These are phyloP conservation scores for Sarcophilus harrisii DNA, from an alignment of 2,797 vertebrate genomes.

Conservation along the genomic window DNA sequence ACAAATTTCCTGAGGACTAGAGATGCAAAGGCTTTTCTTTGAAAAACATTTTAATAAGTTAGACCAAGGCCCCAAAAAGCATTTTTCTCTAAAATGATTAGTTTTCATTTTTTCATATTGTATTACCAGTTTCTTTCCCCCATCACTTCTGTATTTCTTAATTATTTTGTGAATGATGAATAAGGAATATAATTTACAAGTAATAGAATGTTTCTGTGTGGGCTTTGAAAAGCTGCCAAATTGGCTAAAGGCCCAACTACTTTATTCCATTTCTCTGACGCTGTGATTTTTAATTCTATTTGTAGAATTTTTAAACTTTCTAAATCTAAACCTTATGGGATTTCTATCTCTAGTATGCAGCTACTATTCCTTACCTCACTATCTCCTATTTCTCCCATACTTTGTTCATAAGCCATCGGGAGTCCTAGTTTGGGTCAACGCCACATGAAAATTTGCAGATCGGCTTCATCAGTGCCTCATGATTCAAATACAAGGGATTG, in stretches of 20 bases:
- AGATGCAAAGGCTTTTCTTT: not conserved
- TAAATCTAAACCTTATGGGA: slow-evolving; percentile 50
- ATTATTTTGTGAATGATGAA: slow-evolving; percentile 2
- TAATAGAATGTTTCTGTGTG: not conserved
- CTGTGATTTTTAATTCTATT: slow-evolving; percentile 62
- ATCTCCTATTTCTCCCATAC: not conserved
- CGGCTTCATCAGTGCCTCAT: slow-evolving; percentile 69
- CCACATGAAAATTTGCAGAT: slow-evolving; percentile 70
- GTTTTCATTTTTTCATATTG: not conserved
- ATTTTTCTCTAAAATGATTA: not conserved
- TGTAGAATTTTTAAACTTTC: slow-evolving; percentile 57
- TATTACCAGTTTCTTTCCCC: not conserved
- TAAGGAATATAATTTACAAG: not conserved
- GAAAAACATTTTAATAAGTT: not conserved
- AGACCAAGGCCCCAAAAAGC: not conserved
- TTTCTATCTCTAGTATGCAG: slow-evolving; percentile 41
- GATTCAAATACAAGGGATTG: slow-evolving; percentile 69
- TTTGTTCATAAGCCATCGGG: slow-evolving; percentile 56
- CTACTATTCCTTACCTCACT: slow-evolving; percentile 1
- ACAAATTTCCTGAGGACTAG: not conserved
- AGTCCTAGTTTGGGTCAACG: slow-evolving; percentile 68
- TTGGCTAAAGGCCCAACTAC: slow-evolving; percentile 9
- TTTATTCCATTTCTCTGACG: slow-evolving; percentile 17
- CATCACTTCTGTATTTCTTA: not conserved
- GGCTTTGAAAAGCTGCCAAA: slow-evolving; percentile 54